Base-by-base conservation (phyloP, 2,888 invertebrate species). In the Atethmia centrago region DNA sequence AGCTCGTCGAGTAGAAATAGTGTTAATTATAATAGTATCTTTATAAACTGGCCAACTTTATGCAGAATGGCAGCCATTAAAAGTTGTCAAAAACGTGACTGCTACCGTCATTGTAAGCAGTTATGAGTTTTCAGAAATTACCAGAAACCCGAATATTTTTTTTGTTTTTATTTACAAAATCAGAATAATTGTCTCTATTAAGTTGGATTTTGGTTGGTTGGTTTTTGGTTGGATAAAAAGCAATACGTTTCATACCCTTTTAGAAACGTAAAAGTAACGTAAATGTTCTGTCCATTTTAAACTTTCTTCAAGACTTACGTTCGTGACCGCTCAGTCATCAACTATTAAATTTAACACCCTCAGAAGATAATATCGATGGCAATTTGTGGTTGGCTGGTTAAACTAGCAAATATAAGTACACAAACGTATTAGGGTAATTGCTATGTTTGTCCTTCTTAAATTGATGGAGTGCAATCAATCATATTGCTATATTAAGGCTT, bases 381-480 rank as follows among this genome's bases (percentile, higher is more conserved):
- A 71, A 61, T 56, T 56, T 47, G 31, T 53, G 53, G 45, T 56
- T 51, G 49, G 19, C 28, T 49, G 19, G 49, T 28, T 49, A n/a
- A 16, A 25, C 58, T 2, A 64, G 58, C 63, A 51, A 63, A 80
- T 51, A 73, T 31, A 80, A 73, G 31, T 25, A 42, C 5, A 62
- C 31, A 49, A 5, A 42, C 40, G 16, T 62, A 31, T 69, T 56
- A 25, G 14, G 31, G 7, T 63, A 72, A 77, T 63, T 45, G 45
- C 51, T 56, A 40, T 71, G 45, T 69, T 61, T 21, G n/a, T 21
- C 31, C 16, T 59, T 77, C 74, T 59, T 80, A 47, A 56, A 47
- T 51, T 28, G 7, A 51, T 28, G 21, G 21, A 53, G 12, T 63
- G 63, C 74, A 28, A 77, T 77, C 64, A 77, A 80, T 80, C 80